Evolutionary conservation across 2,888 invertebrate species (phyloP).

Genomic region (Stramonita haemastoma): DNA sequence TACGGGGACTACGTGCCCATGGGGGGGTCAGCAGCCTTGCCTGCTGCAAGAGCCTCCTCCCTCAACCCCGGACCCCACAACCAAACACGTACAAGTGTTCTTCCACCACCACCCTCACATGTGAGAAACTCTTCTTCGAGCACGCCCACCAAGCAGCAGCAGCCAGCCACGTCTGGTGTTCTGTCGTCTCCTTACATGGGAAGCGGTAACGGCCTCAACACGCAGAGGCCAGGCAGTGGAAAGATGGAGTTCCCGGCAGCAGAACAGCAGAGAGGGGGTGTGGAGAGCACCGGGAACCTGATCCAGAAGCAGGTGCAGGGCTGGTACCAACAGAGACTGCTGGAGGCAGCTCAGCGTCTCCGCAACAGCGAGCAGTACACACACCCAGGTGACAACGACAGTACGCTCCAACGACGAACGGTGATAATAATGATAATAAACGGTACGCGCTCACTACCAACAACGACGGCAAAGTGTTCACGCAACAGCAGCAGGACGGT

Average conservation of each 20-base stretch:
- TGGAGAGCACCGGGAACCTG: conserved; percentile 43
- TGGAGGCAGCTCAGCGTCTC: conserved; percentile 65
- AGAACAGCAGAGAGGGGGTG: background rate
- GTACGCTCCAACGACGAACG: background rate
- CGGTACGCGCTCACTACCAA: background rate
- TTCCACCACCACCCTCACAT: too few relatives aligned
- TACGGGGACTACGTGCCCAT: background rate
- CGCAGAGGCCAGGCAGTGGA: background rate
- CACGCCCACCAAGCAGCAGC: too few relatives aligned
- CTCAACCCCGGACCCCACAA: background rate
- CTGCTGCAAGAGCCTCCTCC: background rate
- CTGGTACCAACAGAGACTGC: conserved; percentile 68
- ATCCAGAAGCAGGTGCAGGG: conserved; percentile 63
- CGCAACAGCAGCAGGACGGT: too few relatives aligned
- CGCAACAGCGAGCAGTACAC: conserved; percentile 57
- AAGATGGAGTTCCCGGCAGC: background rate
- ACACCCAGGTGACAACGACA: background rate
- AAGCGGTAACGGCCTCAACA: too few relatives aligned
- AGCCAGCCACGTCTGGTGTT: too few relatives aligned
- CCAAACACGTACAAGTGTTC: too few relatives aligned
- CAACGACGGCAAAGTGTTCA: background rate
- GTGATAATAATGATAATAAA: too few relatives aligned
- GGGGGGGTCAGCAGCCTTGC: background rate
- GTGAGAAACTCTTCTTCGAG: too few relatives aligned
- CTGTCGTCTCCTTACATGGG: too few relatives aligned